phyloP scores from a whole-genome alignment of 2,888 invertebrate genomes.

The Macrosiphum euphorbiae region DNA sequence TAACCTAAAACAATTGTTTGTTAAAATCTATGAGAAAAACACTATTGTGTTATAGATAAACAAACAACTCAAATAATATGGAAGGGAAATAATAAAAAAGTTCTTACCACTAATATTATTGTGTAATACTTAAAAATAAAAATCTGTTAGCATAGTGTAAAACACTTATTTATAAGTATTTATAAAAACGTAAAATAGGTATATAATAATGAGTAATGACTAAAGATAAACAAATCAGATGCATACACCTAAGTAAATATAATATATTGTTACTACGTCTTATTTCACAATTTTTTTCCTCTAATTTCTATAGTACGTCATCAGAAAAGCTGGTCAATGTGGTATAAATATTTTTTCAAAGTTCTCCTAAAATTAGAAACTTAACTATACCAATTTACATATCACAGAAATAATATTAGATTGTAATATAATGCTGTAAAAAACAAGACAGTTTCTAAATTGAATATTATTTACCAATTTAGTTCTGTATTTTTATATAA shows the following conservation, averaged over 20 bases:
- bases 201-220: not conserved
- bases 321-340: not conserved
- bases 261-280: not conserved
- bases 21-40: not conserved
- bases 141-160: not conserved
- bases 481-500: not conserved
- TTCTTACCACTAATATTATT: not conserved
- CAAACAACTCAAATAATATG: not conserved
- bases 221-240: not conserved
- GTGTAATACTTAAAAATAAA: not conserved
- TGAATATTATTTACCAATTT: not conserved
- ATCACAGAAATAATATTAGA: slow-evolving; percentile 32
- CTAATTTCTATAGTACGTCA: not conserved
- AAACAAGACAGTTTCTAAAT: not conserved
- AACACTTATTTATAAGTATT: not conserved
- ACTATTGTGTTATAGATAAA: not conserved
- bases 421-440: not conserved
- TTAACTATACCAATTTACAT: slow-evolving; percentile 53
- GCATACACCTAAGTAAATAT: not conserved
- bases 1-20: not conserved
- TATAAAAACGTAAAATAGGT: not conserved
- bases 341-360: slow-evolving; percentile 3
- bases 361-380: slow-evolving; percentile 13
- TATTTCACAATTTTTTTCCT: not conserved
- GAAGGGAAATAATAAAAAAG: not conserved